Evolutionary conservation across 1,140 invertebrate genomes (phyloP).

Genomic region (Dreissena polymorpha): DNA sequence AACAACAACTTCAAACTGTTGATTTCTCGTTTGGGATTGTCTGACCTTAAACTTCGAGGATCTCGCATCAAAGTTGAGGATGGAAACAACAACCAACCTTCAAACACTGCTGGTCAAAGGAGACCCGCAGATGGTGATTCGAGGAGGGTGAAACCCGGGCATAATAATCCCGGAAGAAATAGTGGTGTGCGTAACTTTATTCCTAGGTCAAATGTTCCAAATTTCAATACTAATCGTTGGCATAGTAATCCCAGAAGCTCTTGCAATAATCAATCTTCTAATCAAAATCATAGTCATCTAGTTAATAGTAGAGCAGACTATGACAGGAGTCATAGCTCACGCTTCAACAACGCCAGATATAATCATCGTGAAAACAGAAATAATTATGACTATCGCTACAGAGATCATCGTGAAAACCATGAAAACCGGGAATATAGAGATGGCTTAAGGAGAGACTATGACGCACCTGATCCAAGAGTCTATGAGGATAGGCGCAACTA

Average conservation of each 20-base stretch:
- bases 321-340: neutral
- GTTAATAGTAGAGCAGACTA: neutral
- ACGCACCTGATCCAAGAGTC: neutral
- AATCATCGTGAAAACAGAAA: neutral
- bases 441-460: neutral
- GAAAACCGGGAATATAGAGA: neutral
- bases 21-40: neutral
- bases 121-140: neutral
- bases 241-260: conserved; percentile 18
- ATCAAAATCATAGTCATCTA: neutral
- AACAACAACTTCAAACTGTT: conserved; percentile 23
- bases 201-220: neutral
- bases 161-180: too few relatives aligned
- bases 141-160: neutral
- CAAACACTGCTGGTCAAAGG: neutral
- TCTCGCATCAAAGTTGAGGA: neutral
- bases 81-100: neutral
- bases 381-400: neutral
- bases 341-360: neutral
- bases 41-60: conserved; percentile 20
- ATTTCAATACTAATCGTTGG: neutral
- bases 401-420: neutral
- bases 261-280: neutral
- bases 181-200: too few relatives aligned
- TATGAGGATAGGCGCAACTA: too few relatives aligned